Percentiles rank a stretch among this genome's conserved stretches.
These are phyloP conservation scores for pig (Sus scrofa) DNA, from an alignment of 2,113 vertebrate species.

Conservation along the genomic window T2T-Sscrofa CM000824.6:205368501-205369000, in stretches of 20 bases:
- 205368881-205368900: not conserved
- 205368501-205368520: not conserved
- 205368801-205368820: not conserved
- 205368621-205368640: not conserved
- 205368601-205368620: not conserved
- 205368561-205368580: not conserved
- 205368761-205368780: not conserved
- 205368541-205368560: not conserved
- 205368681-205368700: slow-evolving; percentile 15
- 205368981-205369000: slow-evolving; percentile 67
- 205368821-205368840: not conserved
- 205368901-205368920: not conserved
- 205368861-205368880: not conserved
- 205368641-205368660: not conserved
- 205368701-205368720: slow-evolving; percentile 34
- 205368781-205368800: not conserved
- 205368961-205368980: slow-evolving; percentile 63
- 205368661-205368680: not conserved
- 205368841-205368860: not conserved
- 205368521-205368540: not conserved
- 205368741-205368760: slow-evolving; percentile 15
- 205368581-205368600: not conserved
- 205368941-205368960: slow-evolving; percentile 45
- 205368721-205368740: not conserved
- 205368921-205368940: not conserved